Evolutionary conservation across 2,797 vertebrate genomes (phyloP), one percentile per base, ranked within the genome.

Genomic region (Chanos chanos): DNA sequence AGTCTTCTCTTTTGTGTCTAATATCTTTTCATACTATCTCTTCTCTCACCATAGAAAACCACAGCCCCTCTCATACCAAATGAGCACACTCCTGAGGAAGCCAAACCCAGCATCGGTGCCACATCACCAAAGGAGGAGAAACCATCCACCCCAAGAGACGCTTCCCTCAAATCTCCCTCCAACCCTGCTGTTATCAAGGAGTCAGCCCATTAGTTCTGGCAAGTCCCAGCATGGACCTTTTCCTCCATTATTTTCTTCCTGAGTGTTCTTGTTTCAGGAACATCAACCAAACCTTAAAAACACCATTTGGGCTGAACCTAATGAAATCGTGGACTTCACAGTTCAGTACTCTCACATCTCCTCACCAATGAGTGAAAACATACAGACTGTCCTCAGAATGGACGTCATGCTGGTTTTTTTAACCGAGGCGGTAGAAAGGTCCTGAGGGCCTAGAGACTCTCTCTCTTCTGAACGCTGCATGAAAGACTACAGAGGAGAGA

Each of bases 41-140:
- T 81, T 12, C 6, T 72, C 56, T 52, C 40, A 52, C 56, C 68
- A 13, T 85, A 92, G 89, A 91, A 89, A 89, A 82, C 85, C 73
- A 86, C 84, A 2, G 85, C 89, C 56, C 89, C 88, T 0, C 83
- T 90, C 69, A 90, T 91, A 74, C 84, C 84, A 41, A 90, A 91
- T 4, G 88, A 91, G 53, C 88, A 89, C 75, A 87, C 88, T 4
- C 85, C 88, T 12, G 89, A 90, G 0, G 87, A 90, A 3, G 77
- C 77, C 64, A 88, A 87, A 69, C 80, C 82, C 1, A 76, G 80
- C 74, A 79, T 86, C 4, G 79, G 74, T 1, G n/a, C 28, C 63
- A 64, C 13, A 44, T 18, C 37, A 8, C 52, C 71, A 5, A 60
- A 57, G 34, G 68, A 70, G 24, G 62, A 77, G 40, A 65, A 68